These are phyloP conservation scores for Slavum lentiscoides DNA, from an alignment of 2,888 invertebrate species.

Conservation along the genomic window DNA sequence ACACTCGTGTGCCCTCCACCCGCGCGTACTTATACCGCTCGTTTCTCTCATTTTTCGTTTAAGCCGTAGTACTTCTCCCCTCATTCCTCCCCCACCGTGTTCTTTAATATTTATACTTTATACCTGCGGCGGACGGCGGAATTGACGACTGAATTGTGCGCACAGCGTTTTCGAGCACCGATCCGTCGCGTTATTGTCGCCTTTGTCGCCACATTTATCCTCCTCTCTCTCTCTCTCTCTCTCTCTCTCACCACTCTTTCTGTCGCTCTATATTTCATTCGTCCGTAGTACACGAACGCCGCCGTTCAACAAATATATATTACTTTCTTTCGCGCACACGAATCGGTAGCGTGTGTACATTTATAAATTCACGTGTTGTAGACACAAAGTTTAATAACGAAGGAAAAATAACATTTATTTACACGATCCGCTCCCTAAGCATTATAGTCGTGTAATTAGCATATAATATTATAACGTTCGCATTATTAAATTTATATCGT, in stretches of 20 bases:
- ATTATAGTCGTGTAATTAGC: background rate
- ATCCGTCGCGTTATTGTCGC: background rate
- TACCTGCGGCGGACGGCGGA: background rate
- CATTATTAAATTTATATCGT: background rate
- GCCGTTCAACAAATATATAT: too few species aligned
- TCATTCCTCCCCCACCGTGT: background rate
- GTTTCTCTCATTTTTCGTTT: background rate
- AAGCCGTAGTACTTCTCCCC: background rate
- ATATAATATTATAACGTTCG: background rate
- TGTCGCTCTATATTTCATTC: too few species aligned
- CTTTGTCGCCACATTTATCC: too few species aligned
- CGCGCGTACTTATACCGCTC: background rate
- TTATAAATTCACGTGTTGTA: too few species aligned
- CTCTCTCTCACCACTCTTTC: too few species aligned
- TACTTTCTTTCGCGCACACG: too few species aligned
- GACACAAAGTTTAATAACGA: too few species aligned
- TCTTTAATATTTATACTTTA: background rate
- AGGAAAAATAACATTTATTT: too few species aligned
- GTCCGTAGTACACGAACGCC: too few species aligned
- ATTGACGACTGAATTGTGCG: background rate
- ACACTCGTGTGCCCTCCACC: background rate
- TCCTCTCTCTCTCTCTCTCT: too few species aligned
- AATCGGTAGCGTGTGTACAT: too few species aligned
- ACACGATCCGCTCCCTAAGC: background rate
- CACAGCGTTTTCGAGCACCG: background rate